Evolutionary conservation across 1,140 invertebrate genomes (phyloP).

Genomic region (Drosophila burlai): DNA sequence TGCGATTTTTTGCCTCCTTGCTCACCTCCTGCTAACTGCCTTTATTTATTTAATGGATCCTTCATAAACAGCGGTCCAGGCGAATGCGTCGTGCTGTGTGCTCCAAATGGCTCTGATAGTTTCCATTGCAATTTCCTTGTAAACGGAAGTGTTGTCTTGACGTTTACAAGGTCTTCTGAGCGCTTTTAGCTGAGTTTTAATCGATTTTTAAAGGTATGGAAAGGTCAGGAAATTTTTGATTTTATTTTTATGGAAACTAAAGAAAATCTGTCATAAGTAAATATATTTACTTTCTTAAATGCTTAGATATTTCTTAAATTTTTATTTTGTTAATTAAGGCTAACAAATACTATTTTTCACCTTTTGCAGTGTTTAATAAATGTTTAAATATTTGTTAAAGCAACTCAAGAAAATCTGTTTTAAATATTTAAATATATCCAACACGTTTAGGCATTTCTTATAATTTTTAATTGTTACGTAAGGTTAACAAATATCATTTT

Average conservation of each 20-base stretch:
- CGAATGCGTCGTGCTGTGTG: constrained; percentile 12
- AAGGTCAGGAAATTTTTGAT: neutral
- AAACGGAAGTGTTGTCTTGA: constrained; percentile 21
- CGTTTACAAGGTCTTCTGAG: constrained; percentile 20
- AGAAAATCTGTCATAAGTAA: neutral
- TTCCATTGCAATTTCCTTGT: constrained; percentile 6
- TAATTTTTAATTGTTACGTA: neutral
- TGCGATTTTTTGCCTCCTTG: constrained; percentile 65
- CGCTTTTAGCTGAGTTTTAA: neutral
- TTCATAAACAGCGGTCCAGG: constrained; percentile 3
- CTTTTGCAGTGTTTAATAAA: neutral
- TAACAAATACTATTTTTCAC: neutral
- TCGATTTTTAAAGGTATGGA: neutral
- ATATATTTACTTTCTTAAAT: neutral
- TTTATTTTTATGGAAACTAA: neutral
- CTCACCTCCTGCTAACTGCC: constrained; percentile 71
- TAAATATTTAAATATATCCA: too few relatives aligned
- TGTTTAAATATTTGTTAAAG: too few relatives aligned
- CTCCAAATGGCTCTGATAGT: neutral
- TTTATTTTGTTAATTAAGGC: neutral
- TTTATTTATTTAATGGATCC: constrained; percentile 24
- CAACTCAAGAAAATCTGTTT: too few relatives aligned
- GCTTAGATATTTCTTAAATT: neutral
- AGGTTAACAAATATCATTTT: neutral
- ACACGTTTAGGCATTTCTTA: neutral